phyloP scores from a whole-genome alignment of 2,113 vertebrate genomes.

The Daboia siamensis region DNA sequence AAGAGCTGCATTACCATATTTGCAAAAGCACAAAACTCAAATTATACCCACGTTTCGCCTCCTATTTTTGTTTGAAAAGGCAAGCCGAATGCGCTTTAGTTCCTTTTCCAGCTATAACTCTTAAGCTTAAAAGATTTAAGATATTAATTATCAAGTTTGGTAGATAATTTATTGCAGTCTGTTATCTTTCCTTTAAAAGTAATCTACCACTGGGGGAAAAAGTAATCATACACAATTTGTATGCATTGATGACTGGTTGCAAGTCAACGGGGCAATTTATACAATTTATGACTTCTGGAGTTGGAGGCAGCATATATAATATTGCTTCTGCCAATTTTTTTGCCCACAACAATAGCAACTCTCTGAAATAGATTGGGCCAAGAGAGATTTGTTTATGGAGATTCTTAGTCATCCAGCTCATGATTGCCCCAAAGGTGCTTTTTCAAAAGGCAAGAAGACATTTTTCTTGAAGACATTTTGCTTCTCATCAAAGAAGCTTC shows the following conservation, averaged over 20 bases:
- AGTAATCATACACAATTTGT: not conserved
- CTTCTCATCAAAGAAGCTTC: not conserved
- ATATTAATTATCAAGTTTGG: not conserved
- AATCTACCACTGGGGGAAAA: not conserved
- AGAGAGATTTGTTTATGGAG: not conserved
- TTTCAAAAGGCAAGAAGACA: not conserved
- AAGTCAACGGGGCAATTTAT: not conserved
- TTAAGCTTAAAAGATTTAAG: not conserved
- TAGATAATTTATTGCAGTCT: not conserved
- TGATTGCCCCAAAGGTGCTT: not conserved
- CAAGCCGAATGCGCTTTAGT: not conserved
- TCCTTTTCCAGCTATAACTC: not conserved
- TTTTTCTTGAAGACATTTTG: not conserved
- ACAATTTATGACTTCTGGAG: not conserved
- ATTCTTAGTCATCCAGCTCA: not conserved
- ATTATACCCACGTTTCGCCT: not conserved
- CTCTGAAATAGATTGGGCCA: not conserved
- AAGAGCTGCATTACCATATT: not conserved
- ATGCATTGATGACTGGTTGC: not conserved
- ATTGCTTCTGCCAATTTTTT: not conserved
- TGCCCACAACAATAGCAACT: not conserved
- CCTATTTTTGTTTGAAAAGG: not conserved
- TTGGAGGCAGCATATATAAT: not conserved
- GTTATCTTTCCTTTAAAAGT: not conserved
- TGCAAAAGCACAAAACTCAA: not conserved